Evolutionary conservation across 2,888 invertebrate genomes (phyloP), one percentile per base, ranked within the genome.

Genomic region (Autographa pulchrina): DNA sequence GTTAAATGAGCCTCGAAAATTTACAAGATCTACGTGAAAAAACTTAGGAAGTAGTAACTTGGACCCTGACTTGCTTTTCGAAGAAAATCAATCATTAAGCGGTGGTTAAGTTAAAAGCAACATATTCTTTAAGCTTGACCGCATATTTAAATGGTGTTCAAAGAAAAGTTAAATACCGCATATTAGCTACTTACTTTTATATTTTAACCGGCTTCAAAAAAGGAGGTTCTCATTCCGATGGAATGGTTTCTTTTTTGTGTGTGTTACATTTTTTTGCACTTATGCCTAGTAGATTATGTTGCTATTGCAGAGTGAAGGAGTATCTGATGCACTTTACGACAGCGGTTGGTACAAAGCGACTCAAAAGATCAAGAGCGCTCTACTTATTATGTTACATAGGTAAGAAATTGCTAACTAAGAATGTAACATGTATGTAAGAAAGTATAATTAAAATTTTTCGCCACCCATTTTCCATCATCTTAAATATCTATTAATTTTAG

Each of bases 371-470:
- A 91, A 85, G 67, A 93, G 84, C 67, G 87, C 89, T 3, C 77
- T 94, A n/a, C 78, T 93, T 0, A 90, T 94, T 25, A 93, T 94
- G 90, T 82, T 93, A 7, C 89, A 91, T 69, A 92, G 94, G 94
- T 94, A 81, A 64, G 35, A 56, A 25, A 5, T 13, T 3, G 35
- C 7, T 35, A 38, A 38, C 25, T 25, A 2, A 25, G 25, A 25
- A 1, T 25, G 25, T 25, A 25, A 25, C 25, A 25, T 25, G 25
- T 25, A 25, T 25, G 25, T 25, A 25, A 25, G 25, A 25, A 25
- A 2, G 25, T 25, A 25, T 25, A 25, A 25, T 25, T 25, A 25
- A 25, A 25, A 25, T 25, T n/a, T n/a, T n/a, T n/a, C n/a, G n/a
- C n/a, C n/a, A n/a, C n/a, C n/a, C n/a, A n/a, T n/a, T n/a, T n/a